phyloP scores from a whole-genome alignment of 2,888 invertebrate species.

The Argynnis bischoffii region DNA sequence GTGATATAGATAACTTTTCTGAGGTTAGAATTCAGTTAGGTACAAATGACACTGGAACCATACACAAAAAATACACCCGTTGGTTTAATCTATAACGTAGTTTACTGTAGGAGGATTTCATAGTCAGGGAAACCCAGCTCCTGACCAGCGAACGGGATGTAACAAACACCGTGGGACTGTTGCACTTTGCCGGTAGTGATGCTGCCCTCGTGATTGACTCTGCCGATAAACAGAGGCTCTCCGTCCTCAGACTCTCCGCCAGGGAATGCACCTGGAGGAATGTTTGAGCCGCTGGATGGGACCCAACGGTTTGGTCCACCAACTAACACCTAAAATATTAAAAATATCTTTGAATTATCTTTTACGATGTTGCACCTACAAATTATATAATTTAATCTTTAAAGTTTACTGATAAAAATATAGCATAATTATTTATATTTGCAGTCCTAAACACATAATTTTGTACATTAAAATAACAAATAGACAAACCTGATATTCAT shows the following conservation, averaged over 20 bases:
- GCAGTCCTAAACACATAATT: too few species aligned
- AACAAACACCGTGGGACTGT: slow-evolving; percentile 90
- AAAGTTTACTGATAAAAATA: too few species aligned
- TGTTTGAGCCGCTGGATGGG: slow-evolving; percentile 84
- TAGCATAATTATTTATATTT: too few species aligned
- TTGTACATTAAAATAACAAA: neutral
- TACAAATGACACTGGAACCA: slow-evolving; percentile 13
- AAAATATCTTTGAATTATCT: too few species aligned
- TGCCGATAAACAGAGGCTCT: slow-evolving; percentile 90
- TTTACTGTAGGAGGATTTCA: slow-evolving; percentile 85
- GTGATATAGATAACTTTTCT: too few species aligned
- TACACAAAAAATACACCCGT: slow-evolving; percentile 10
- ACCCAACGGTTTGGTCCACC: slow-evolving; percentile 87
- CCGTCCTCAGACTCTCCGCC: slow-evolving; percentile 89
- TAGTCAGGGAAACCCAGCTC: slow-evolving; percentile 91
- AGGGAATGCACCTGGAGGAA: slow-evolving; percentile 89
- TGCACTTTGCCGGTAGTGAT: slow-evolving; percentile 92
- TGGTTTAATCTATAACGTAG: slow-evolving; percentile 13
- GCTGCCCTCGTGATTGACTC: slow-evolving; percentile 89
- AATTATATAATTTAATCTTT: too few species aligned
- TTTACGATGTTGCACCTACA: too few species aligned
- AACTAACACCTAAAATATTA: slow-evolving; percentile 73
- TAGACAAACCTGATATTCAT: slow-evolving; percentile 86
- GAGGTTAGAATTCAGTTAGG: too few species aligned
- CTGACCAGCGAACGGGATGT: slow-evolving; percentile 91